These are phyloP conservation scores for Phymastichus coffea DNA, from an alignment of 1,140 invertebrate species.

Conservation along the genomic window DNA sequence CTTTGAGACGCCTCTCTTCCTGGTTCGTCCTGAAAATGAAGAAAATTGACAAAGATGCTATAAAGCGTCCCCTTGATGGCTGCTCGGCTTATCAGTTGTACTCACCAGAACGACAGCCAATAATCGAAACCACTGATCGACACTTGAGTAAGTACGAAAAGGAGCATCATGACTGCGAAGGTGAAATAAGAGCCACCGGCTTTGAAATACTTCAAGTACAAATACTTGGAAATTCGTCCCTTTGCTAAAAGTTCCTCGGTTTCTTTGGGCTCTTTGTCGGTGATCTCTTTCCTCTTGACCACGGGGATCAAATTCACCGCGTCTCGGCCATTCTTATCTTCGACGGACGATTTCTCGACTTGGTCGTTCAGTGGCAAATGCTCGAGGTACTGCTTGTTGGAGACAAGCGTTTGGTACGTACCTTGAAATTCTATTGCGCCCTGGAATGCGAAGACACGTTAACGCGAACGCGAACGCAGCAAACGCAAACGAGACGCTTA, in stretches of 20 bases:
- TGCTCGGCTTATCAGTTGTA: no score
- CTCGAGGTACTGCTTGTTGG: neutral
- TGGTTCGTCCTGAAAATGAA: conserved; percentile 1
- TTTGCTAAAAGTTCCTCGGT: neutral
- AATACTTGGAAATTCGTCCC: neutral
- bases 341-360: neutral
- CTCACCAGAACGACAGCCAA: conserved; percentile 14
- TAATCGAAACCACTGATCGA: conserved; percentile 3
- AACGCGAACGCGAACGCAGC: neutral
- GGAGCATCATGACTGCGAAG: neutral
- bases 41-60: neutral
- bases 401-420: neutral
- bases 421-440: neutral
- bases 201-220: conserved; percentile 11
- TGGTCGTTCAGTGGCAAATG: neutral
- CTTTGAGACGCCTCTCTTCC: neutral
- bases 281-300: neutral
- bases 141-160: neutral
- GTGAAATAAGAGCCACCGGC: neutral
- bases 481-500: conserved; percentile 33
- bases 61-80: no score
- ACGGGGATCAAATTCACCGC: neutral
- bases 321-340: neutral
- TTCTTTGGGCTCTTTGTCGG: neutral
- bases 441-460: neutral